Evolutionary conservation across 2,113 vertebrate genomes (phyloP).

Genomic region (Eonycteris spelaea): DNA sequence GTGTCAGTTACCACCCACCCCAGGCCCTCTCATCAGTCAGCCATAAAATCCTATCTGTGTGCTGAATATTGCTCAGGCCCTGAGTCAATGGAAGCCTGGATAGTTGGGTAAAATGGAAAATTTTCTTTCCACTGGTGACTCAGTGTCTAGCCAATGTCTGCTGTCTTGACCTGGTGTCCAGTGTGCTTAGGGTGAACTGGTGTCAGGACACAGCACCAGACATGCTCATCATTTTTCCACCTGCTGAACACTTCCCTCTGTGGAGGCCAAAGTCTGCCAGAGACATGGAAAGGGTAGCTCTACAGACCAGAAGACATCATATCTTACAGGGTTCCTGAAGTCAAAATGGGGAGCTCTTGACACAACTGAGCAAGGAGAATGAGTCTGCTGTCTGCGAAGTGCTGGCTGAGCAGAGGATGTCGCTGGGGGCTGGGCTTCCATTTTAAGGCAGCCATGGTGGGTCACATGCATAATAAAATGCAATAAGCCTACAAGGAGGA

Average conservation of each 20-base stretch:
- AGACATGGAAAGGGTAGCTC: background rate
- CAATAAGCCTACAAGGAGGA: background rate
- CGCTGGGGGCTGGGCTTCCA: background rate
- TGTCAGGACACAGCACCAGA: background rate
- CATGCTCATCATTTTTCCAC: background rate
- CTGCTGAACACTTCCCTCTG: background rate
- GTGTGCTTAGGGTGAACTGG: background rate
- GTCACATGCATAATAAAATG: background rate
- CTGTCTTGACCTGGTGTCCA: background rate
- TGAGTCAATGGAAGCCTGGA: background rate
- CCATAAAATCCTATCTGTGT: background rate
- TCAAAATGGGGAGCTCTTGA: background rate
- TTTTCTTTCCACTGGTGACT: background rate
- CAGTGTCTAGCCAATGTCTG: conserved; percentile 20
- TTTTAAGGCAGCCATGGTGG: background rate
- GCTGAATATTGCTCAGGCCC: background rate
- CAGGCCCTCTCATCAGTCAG: background rate
- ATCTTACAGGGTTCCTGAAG: background rate
- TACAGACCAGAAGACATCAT: background rate
- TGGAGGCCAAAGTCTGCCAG: background rate
- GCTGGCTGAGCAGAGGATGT: background rate
- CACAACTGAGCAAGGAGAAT: too few relatives aligned
- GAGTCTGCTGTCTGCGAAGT: background rate
- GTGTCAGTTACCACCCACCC: background rate
- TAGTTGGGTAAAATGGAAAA: background rate